These are phyloP conservation scores for Drosophila micromelanica DNA, from an alignment of 1,140 invertebrate genomes.

Conservation along the genomic window DNA sequence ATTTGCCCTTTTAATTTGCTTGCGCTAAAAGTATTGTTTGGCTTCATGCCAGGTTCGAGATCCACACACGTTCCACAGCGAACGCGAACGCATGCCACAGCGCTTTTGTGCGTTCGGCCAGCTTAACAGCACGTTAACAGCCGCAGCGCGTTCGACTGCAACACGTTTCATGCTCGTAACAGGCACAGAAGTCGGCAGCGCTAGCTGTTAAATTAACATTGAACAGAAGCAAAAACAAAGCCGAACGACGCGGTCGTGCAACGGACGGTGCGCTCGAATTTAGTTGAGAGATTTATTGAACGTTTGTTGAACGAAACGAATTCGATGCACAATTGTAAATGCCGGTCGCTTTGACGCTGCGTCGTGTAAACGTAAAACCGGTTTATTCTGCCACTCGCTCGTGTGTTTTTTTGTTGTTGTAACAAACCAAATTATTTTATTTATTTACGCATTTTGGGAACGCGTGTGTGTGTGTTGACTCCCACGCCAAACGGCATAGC, in stretches of 20 bases:
- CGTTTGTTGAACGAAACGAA: slow-evolving; percentile 26
- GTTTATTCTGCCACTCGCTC: slow-evolving; percentile 31
- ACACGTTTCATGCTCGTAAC: slow-evolving; percentile 11
- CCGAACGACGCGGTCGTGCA: slow-evolving; percentile 45
- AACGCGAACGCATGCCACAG: slow-evolving; percentile 14
- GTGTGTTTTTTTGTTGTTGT: slow-evolving; percentile 6
- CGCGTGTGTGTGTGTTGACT: slow-evolving; percentile 25
- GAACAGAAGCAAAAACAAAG: slow-evolving; percentile 48
- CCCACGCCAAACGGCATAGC: slow-evolving; percentile 27
- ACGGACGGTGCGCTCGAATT: slow-evolving; percentile 35
- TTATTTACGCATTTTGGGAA: slow-evolving; percentile 8
- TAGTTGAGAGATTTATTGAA: slow-evolving; percentile 14
- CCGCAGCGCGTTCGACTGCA: slow-evolving; percentile 5
- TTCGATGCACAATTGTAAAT: slow-evolving; percentile 41
- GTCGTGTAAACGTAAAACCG: slow-evolving; percentile 29
- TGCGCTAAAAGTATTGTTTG: background rate
- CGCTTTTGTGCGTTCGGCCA: slow-evolving; percentile 7
- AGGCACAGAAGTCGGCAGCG: background rate
- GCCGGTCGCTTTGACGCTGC: slow-evolving; percentile 31
- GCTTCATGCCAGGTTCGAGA: slow-evolving; percentile 8
- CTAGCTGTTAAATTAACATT: slow-evolving; percentile 18
- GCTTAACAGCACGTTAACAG: slow-evolving; percentile 30
- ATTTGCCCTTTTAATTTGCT: background rate
- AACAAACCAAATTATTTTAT: slow-evolving; percentile 2
- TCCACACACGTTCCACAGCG: slow-evolving; percentile 43